Evolutionary conservation across 2,113 vertebrate genomes (phyloP).

Genomic region (Serinus canaria): DNA sequence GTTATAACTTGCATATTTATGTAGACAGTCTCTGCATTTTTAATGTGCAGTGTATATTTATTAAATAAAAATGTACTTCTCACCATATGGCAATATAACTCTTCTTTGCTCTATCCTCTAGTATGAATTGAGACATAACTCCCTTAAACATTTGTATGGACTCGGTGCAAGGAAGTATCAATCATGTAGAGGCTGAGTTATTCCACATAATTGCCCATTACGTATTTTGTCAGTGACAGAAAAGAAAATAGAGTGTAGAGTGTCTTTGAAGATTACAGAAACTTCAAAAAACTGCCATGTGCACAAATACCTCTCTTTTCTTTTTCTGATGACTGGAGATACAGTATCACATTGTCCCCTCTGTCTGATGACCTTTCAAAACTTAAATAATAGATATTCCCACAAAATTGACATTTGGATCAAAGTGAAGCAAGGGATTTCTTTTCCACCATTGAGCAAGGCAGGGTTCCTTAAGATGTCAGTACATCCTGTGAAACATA

Average conservation of each 20-base stretch:
- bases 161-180: neutral
- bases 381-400: neutral
- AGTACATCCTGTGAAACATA: neutral
- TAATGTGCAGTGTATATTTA: neutral
- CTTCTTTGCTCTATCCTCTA: neutral
- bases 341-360: neutral
- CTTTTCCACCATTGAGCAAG: neutral
- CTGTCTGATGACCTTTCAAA: conserved; percentile 17
- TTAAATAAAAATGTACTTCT: neutral
- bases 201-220: neutral
- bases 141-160: neutral
- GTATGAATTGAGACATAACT: neutral
- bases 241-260: neutral
- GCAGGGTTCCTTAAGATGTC: neutral
- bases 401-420: neutral
- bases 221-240: neutral
- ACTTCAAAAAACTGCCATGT: neutral
- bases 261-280: conserved; percentile 1
- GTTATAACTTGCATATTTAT: neutral
- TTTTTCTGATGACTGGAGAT: neutral
- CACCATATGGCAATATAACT: neutral
- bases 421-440: neutral
- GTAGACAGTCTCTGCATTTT: neutral
- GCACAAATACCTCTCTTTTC: neutral
- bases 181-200: neutral